Evolutionary conservation across 2,888 invertebrate genomes (phyloP), one percentile per base, ranked within the genome.

Genomic region (Nematopogon swammerdamellus): DNA sequence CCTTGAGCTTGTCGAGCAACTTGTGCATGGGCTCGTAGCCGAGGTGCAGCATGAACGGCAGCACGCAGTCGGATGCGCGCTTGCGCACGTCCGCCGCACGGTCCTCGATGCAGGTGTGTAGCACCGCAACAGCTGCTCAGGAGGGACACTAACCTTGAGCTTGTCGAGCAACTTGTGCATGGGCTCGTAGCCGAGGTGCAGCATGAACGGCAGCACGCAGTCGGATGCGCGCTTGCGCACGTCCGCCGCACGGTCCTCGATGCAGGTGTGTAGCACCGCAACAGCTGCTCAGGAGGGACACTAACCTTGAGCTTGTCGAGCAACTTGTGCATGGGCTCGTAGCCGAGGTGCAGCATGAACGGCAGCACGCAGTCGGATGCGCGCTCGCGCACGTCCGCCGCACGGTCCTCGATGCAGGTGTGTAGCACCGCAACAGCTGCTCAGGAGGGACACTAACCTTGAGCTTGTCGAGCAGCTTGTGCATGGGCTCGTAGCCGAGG

Each of bases 21-120:
- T n/a, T n/a, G n/a, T n/a, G n/a, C n/a, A n/a, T n/a, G n/a, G n/a
- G n/a, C n/a, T n/a, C n/a, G n/a, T n/a, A n/a, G n/a, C n/a, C n/a
- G n/a, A n/a, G 77, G 65, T 96, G 96, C 55, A 95, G 86, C 96
- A 97, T 97, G 59, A 95, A 86, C 2, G 95, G 95, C 44, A 95
- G 72, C 36, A 96, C 87, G 44, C 94, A 92, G 63, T 96, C 96
- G 50, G 89, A 88, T 1, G 95, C 89, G 60, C 90, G 92, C 65
- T 94, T 95, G 11, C 97, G 82, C 3, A 97, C 96, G 57, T 96
- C 96, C 0, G 87, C 90, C 63, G 89, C 93, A 50, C 97, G 85
- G 72, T 97, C 97, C 64, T 95, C 96, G 52, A 97, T 70, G 61
- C 93, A 92, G 36, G 85, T 82, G 70, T 87, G 94, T 49, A 97